These are phyloP conservation scores for Pardalotus punctatus DNA, from an alignment of 2,113 vertebrate species.

Conservation along the genomic window DNA sequence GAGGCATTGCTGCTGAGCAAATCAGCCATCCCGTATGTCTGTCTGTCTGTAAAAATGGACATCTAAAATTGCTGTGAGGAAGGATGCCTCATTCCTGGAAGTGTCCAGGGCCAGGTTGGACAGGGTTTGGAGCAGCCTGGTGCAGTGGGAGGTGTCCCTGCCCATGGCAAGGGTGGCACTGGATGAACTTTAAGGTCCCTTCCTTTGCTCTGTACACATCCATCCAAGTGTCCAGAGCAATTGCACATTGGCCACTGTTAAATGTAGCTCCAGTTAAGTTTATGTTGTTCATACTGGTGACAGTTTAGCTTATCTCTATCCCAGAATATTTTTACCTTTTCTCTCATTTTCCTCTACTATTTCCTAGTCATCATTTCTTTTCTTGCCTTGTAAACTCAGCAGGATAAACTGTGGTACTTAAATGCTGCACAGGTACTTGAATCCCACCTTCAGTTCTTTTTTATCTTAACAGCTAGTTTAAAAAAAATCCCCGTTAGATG, in stretches of 20 bases:
- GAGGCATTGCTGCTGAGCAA: not conserved
- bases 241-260: not conserved
- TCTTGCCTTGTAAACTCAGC: not conserved
- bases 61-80: not conserved
- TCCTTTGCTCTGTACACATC: not conserved
- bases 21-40: not conserved
- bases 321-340: not conserved
- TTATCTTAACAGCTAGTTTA: not conserved
- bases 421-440: not conserved
- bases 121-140: not conserved
- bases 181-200: not conserved
- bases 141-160: not conserved
- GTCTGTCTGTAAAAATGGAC: not conserved
- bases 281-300: not conserved
- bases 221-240: not conserved
- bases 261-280: not conserved
- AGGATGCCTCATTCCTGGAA: not conserved
- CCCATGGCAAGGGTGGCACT: not conserved
- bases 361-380: not conserved
- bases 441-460: not conserved
- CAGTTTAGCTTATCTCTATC: not conserved
- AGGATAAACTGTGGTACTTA: not conserved
- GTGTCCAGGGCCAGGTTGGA: not conserved
- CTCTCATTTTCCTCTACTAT: not conserved
- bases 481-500: not conserved